Evolutionary conservation across 2,113 vertebrate genomes (phyloP), one percentile per base, ranked within the genome.

Genomic region (Mesembrinibis cayennensis): DNA sequence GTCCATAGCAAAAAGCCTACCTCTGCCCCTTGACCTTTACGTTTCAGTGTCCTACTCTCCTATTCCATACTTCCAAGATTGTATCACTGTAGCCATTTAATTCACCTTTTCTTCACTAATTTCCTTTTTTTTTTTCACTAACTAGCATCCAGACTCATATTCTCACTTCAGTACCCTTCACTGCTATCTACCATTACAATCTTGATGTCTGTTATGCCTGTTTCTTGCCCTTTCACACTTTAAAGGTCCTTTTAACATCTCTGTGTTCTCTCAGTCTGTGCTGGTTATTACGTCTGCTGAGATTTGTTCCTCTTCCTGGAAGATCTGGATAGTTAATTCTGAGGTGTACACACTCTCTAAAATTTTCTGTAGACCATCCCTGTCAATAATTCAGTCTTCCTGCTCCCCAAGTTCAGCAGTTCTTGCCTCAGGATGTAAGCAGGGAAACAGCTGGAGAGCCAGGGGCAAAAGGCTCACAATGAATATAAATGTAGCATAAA

Each of bases 381-480:
- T 94, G 53, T 27, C 72, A 67, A 44, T 71, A 95, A 71, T 65
- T 76, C 27, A 49, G 40, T 69, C 23, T 91, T 87, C 16, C 49
- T 66, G 27, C 53, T 95, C 49, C 58, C 26, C 49, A 84, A 66
- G 78, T 93, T 96, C 89, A 97, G 91, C 87, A 91, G 73, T 81
- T 91, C 69, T 85, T 94, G 83, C 89, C 70, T 95, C 36, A 50
- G 81, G 78, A 93, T 34, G 62, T 77, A 89, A 90, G 78, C 62
- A 95, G 63, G 47, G 55, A 89, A 95, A 91, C 95, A 97, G 93
- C 84, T 96, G 93, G 96, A 91, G n/a, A 91, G 56, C 62, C 78
- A 72, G 62, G 87, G 91, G 91, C 84, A 94, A 72, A 92, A 95
- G 83, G 36, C 77, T 91, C 81, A 76, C 65, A 92, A 36, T 89